Evolutionary conservation across 2,888 invertebrate genomes (phyloP), one percentile per base, ranked within the genome.

Genomic region (Tachina grossa): DNA sequence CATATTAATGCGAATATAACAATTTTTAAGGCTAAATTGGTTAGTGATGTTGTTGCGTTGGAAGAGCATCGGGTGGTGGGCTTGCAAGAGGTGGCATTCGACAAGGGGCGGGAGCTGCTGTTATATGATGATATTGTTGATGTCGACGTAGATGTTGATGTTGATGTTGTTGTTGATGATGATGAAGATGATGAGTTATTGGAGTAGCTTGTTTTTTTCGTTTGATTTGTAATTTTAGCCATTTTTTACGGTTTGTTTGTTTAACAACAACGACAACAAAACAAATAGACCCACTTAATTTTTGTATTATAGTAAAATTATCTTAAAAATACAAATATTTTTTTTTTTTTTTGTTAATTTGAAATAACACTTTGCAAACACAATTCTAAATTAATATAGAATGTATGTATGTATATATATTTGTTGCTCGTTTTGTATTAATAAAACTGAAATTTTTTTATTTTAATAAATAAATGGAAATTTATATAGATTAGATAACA

Each of bases 401-500:
- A 31, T 31, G 31, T 31, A 31, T 31, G 4, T 31, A 31, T 31
- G 31, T 31, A 31, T 31, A 4, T 31, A 31, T 31, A 31, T 69
- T 69, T 51, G 16, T 16, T 63, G 5, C 45, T 49, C 72, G 16
- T 71, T 72, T 75, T 61, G 49, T 66, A 41, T 78, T 63, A 77
- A 65, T 43, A 51, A 16, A 82, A 82, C 47, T 63, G 53, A 41
- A 63, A 41, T 43, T 19, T 45, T 43, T 19, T 45, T n/a, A n/a
- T n/a, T 45, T 76, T 78, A 39, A 69, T 69, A 78, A 82, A 81
- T 74, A 81, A 81, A 81, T 81, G 85, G 81, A 82, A 78, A 82
- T 85, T 69, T 85, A 80, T 74, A 84, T 69, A 84, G 82, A 87
- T 84, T 84, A 84, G 84, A 87, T 86, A 87, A 82, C 83, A 86